Evolutionary conservation across 2,888 invertebrate genomes (phyloP).

Genomic region (Petrophora chlorosata): DNA sequence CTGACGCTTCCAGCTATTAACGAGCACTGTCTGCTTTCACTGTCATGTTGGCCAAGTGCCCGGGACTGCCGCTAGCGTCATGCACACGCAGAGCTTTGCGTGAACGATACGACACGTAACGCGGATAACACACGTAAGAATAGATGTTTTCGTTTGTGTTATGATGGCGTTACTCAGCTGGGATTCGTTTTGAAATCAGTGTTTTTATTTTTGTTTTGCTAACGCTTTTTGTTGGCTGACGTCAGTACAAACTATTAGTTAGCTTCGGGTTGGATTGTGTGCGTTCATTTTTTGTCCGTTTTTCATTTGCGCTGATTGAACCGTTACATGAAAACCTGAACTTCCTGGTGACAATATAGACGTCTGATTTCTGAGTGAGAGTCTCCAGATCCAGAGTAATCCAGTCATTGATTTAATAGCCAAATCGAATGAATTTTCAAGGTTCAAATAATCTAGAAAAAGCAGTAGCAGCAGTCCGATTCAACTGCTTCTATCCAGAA

Average conservation of each 20-base stretch:
- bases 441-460: conserved; percentile 3
- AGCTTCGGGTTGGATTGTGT: background rate
- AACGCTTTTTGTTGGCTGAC: background rate
- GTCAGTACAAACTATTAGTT: conserved; percentile 2
- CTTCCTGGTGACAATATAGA: too few relatives aligned
- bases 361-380: too few relatives aligned
- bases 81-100: conserved; percentile 20
- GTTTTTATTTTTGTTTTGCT: background rate
- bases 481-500: conserved; percentile 1
- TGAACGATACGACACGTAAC: conserved; percentile 24
- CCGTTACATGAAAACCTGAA: too few relatives aligned
- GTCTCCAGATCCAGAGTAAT: too few relatives aligned
- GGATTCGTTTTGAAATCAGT: background rate
- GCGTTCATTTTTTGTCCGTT: too few relatives aligned
- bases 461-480: background rate
- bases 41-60: conserved; percentile 38
- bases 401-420: background rate
- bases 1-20: conserved; percentile 5
- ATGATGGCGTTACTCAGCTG: conserved; percentile 6
- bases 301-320: too few relatives aligned
- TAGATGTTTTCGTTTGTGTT: background rate
- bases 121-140: conserved; percentile 22
- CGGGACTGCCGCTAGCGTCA: conserved; percentile 25
- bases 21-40: conserved; percentile 31
- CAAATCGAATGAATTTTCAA: too few relatives aligned